Evolutionary conservation across 2,888 invertebrate species (phyloP).

Genomic region (Sussaba pulchella): DNA sequence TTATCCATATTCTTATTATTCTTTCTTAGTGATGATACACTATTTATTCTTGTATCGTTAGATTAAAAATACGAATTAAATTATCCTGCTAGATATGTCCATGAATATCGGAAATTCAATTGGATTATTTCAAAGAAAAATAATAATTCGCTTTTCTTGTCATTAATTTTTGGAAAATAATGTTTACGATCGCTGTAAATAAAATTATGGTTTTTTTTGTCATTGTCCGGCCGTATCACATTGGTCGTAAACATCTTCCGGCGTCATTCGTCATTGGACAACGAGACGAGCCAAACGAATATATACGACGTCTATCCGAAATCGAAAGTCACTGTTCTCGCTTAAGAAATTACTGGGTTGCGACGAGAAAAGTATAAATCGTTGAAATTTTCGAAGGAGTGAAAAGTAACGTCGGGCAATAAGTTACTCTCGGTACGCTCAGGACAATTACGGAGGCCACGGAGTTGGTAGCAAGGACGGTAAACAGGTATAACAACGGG

Average conservation of each 20-base stretch:
- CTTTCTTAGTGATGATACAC: no score
- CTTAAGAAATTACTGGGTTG: slow-evolving; percentile 3
- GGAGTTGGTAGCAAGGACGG: slow-evolving; percentile 18
- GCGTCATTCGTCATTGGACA: not conserved
- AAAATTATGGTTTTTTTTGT: not conserved
- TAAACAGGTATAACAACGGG: slow-evolving; percentile 6
- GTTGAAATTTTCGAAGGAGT: slow-evolving; percentile 12
- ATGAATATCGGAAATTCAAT: no score
- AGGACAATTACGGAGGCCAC: not conserved
- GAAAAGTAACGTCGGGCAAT: not conserved
- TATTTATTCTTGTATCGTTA: no score
- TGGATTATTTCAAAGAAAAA: no score
- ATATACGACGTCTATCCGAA: slow-evolving; percentile 27
- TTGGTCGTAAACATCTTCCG: not conserved
- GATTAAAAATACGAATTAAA: no score
- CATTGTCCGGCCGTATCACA: not conserved
- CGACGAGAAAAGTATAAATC: slow-evolving; percentile 24
- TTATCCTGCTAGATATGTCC: no score
- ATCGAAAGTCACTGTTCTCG: slow-evolving; percentile 34
- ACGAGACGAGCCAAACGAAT: not conserved
- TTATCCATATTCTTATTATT: no score
- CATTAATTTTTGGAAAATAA: no score
- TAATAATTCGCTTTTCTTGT: no score
- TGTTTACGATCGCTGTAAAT: no score
- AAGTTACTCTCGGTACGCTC: slow-evolving; percentile 1